phyloP scores from a whole-genome alignment of 2,797 vertebrate genomes.

The Carapus acus region DNA sequence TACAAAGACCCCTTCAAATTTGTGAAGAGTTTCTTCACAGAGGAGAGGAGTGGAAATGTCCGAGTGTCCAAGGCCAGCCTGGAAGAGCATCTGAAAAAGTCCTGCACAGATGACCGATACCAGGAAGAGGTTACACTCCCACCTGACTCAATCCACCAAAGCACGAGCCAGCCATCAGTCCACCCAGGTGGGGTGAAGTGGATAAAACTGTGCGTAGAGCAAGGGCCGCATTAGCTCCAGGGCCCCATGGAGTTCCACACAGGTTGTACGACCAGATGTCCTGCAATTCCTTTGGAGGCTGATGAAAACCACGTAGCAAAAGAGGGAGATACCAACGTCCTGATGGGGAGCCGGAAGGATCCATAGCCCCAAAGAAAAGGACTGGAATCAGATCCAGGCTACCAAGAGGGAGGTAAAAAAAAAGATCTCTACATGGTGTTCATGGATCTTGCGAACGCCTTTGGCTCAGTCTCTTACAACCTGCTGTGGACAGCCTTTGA shows the following conservation, averaged over 20 bases:
- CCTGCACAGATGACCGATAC: background rate
- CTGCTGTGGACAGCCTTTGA: background rate
- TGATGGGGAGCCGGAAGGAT: slow-evolving; percentile 10
- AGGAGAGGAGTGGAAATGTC: slow-evolving; percentile 1
- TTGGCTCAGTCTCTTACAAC: slow-evolving; percentile 7
- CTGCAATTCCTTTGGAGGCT: slow-evolving; percentile 15
- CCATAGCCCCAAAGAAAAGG: slow-evolving; percentile 13
- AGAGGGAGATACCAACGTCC: slow-evolving; percentile 1
- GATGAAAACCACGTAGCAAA: slow-evolving; percentile 12
- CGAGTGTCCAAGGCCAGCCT: background rate
- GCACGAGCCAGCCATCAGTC: no score
- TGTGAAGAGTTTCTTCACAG: slow-evolving; percentile 2
- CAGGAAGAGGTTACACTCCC: background rate
- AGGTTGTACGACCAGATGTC: slow-evolving; percentile 4
- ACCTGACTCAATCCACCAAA: background rate
- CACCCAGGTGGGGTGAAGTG: background rate
- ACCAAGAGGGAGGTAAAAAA: background rate
- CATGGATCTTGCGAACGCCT: slow-evolving; percentile 1
- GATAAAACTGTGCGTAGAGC: background rate
- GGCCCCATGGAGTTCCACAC: background rate
- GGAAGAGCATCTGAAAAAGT: slow-evolving; percentile 7
- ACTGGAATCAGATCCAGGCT: background rate
- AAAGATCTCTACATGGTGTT: background rate
- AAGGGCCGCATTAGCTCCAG: background rate
- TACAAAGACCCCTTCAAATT: slow-evolving; percentile 15